Conservation (phyloP, 23 tunicate species). For the Trididemnum clinides region DNA sequence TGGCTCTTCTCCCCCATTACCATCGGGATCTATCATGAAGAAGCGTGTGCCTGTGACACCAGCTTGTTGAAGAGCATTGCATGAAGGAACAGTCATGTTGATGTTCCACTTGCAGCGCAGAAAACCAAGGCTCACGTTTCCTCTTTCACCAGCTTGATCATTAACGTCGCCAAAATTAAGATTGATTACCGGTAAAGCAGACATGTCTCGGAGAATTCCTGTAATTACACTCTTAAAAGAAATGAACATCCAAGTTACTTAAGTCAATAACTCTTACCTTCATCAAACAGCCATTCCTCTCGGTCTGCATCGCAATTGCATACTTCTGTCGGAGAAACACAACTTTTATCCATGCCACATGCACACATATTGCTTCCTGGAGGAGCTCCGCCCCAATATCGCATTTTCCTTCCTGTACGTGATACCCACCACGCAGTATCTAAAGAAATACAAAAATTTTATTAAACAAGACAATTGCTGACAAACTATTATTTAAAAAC, state of each 20-base stretch:
- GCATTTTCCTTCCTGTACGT: slow-evolving; percentile 57
- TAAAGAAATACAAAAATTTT: neutral
- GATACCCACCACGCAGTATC: slow-evolving; percentile 98
- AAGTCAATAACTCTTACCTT: slow-evolving; percentile 50
- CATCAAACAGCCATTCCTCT: slow-evolving; percentile 89
- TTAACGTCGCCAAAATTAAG: slow-evolving; percentile 87
- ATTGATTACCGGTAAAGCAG: slow-evolving; percentile 70
- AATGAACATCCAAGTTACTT: neutral
- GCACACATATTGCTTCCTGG: slow-evolving; percentile 88
- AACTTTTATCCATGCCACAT: slow-evolving; percentile 70
- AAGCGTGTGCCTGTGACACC: slow-evolving; percentile 75
- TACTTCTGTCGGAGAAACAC: slow-evolving; percentile 58
- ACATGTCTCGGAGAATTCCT: slow-evolving; percentile 78
- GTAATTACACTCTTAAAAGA: neutral
- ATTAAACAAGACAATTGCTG: too few species aligned
- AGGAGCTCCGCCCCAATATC: slow-evolving; percentile 95
- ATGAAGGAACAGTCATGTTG: slow-evolving; percentile 75
- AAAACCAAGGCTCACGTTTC: slow-evolving; percentile 77
- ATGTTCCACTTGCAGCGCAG: slow-evolving; percentile 89
- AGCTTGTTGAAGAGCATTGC: slow-evolving; percentile 64
- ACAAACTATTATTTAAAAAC: too few species aligned
- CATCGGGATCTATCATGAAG: slow-evolving; percentile 75
- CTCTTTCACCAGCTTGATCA: slow-evolving; percentile 76
- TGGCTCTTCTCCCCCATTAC: slow-evolving; percentile 35
- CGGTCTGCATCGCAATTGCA: slow-evolving; percentile 97